phyloP scores from a whole-genome alignment of 2,797 vertebrate species.

The Enteromius mattozi region DNA sequence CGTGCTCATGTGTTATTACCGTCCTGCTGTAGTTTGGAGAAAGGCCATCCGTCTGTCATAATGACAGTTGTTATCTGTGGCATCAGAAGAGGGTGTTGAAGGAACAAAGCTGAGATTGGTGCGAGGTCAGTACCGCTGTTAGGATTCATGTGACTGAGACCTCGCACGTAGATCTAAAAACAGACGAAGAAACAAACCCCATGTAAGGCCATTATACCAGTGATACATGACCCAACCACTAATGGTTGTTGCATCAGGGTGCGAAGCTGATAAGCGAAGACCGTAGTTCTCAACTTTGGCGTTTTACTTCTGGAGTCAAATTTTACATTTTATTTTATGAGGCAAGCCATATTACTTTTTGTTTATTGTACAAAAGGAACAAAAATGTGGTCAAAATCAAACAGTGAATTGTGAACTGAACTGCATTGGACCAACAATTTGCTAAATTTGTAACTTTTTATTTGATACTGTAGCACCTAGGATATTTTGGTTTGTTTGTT shows the following conservation, averaged over 20 bases:
- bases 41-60: slow-evolving; percentile 14
- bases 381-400: not conserved
- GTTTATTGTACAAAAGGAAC: not conserved
- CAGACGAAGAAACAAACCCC: slow-evolving; percentile 2
- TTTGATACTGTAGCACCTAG: not conserved
- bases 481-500: not conserved
- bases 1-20: not conserved
- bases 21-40: slow-evolving; percentile 4
- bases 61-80: slow-evolving; percentile 40
- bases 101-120: slow-evolving; percentile 48
- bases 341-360: not conserved
- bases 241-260: not conserved
- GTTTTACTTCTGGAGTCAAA: not conserved
- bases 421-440: not conserved
- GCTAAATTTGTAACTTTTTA: not conserved
- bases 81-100: slow-evolving; percentile 34
- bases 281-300: not conserved
- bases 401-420: not conserved
- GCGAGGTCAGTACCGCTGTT: slow-evolving; percentile 37
- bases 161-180: slow-evolving; percentile 34
- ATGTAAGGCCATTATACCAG: slow-evolving; percentile 19
- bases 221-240: not conserved
- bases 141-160: slow-evolving; percentile 36
- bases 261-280: not conserved
- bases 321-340: not conserved